A percentile compares a stretch with the other conserved stretches of the same genome.
Evolutionary conservation across 2,113 vertebrate genomes (phyloP).

Genomic region (Pseudorhombus dupliciocellatus): DNA sequence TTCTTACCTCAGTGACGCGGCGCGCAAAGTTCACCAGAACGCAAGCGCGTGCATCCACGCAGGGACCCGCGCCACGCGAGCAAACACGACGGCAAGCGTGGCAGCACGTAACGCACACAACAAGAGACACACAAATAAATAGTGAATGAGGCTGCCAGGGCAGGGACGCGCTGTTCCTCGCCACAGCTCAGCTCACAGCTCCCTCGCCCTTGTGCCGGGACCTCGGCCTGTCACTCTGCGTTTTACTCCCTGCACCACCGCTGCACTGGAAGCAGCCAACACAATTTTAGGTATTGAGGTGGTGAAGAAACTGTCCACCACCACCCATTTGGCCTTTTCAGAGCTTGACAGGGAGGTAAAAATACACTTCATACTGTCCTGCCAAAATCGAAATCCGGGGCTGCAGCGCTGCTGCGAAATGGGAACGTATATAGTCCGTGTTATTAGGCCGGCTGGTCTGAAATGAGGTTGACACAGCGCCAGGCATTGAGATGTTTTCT

Average conservation of each 20-base stretch:
- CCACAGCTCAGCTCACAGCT: slow-evolving; percentile 55
- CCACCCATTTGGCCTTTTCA: slow-evolving; percentile 67
- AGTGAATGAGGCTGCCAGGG: slow-evolving; percentile 49
- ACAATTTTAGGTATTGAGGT: slow-evolving; percentile 63
- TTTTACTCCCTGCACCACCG: slow-evolving; percentile 55
- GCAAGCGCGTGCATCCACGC: slow-evolving; percentile 14
- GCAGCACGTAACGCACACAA: neutral
- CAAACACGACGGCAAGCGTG: slow-evolving; percentile 14
- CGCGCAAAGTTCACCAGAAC: slow-evolving; percentile 43
- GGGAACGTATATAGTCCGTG: slow-evolving; percentile 47
- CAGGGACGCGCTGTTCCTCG: slow-evolving; percentile 33
- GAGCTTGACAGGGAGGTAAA: slow-evolving; percentile 68
- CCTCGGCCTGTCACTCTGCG: slow-evolving; percentile 61
- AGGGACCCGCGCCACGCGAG: neutral
- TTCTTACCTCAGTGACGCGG: slow-evolving; percentile 38
- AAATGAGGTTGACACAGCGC: slow-evolving; percentile 60
- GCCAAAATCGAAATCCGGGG: slow-evolving; percentile 49
- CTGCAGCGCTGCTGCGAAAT: slow-evolving; percentile 44
- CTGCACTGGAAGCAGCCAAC: slow-evolving; percentile 55
- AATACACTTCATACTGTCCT: slow-evolving; percentile 53
- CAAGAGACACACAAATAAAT: slow-evolving; percentile 43
- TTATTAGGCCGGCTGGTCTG: slow-evolving; percentile 36
- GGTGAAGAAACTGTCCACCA: slow-evolving; percentile 62
- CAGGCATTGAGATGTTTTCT: slow-evolving; percentile 67
- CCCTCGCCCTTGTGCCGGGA: slow-evolving; percentile 56